Evolutionary conservation across 2,797 vertebrate species (phyloP).

Genomic region (Trachops cirrhosus): DNA sequence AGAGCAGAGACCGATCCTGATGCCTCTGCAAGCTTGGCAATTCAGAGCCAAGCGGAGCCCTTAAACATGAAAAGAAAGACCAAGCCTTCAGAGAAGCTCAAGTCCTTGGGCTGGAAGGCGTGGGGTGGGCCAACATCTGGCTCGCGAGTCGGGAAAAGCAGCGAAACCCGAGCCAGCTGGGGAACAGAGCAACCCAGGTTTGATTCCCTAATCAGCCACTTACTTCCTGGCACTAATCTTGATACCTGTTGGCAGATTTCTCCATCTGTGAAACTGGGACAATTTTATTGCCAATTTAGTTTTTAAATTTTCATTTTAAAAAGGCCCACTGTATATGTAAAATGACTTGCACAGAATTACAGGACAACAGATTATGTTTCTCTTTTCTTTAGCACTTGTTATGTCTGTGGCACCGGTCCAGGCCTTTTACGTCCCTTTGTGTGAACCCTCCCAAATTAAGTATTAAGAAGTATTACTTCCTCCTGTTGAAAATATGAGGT

Average conservation of each 20-base stretch:
- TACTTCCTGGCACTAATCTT: not conserved
- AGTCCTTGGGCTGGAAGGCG: not conserved
- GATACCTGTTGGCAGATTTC: slow-evolving; percentile 14
- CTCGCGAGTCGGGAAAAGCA: not conserved
- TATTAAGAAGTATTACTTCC: not conserved
- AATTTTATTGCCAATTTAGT: not conserved
- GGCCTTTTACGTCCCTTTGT: not conserved
- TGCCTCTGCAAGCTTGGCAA: not conserved
- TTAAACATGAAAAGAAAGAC: not conserved
- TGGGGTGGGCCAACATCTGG: not conserved
- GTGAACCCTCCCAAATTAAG: slow-evolving; percentile 14
- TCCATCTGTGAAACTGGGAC: not conserved
- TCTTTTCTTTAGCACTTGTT: not conserved
- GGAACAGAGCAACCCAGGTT: not conserved
- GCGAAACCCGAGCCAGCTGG: not conserved
- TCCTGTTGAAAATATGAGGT: not conserved
- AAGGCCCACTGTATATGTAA: not conserved
- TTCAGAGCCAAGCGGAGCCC: not conserved
- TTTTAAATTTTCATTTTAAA: not conserved
- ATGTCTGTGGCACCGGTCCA: not conserved
- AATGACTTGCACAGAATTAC: not conserved
- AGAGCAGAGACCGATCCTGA: not conserved
- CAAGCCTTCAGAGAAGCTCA: not conserved
- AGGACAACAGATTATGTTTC: not conserved
- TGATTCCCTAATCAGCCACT: not conserved